Percentiles rank a stretch among this genome's conserved stretches.
These are phyloP conservation scores for Chaenocephalus aceratus DNA, from an alignment of 2,113 vertebrate species.

Conservation along the genomic window DNA sequence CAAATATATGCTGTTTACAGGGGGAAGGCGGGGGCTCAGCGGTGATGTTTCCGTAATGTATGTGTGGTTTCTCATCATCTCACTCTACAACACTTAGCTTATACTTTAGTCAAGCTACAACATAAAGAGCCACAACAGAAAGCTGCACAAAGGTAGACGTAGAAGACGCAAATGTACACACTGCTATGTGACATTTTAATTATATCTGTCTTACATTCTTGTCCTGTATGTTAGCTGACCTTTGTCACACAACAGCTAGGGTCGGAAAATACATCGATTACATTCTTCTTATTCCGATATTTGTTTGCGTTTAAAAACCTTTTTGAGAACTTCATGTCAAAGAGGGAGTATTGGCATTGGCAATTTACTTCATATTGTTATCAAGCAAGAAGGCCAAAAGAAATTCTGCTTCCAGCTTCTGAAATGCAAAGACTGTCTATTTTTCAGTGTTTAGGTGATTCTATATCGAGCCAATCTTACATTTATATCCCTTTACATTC, in stretches of 20 bases:
- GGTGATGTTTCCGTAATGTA: conserved; percentile 26
- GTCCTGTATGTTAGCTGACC: not conserved
- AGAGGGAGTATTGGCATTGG: not conserved
- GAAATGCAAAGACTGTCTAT: not conserved
- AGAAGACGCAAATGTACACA: not conserved
- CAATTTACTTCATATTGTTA: not conserved
- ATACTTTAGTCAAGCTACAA: not conserved
- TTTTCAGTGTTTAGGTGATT: not conserved
- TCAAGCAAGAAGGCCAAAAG: not conserved
- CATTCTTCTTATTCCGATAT: not conserved
- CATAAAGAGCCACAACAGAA: not conserved
- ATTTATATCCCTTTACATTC: not conserved
- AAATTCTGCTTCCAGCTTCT: not conserved
- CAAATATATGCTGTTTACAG: conserved; percentile 6
- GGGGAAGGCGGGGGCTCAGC: not conserved
- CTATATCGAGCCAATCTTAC: not conserved
- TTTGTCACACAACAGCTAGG: not conserved
- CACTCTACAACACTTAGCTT: not conserved
- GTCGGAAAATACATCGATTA: not conserved
- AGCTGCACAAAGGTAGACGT: not conserved
- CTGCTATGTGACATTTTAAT: not conserved
- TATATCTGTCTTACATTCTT: not conserved
- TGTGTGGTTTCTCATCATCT: conserved; percentile 47
- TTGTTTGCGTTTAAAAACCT: not conserved
- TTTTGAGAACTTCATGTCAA: not conserved